These are phyloP conservation scores for Microctenopoma lineatum DNA, from an alignment of 2,797 vertebrate genomes.

Conservation along the genomic window DNA sequence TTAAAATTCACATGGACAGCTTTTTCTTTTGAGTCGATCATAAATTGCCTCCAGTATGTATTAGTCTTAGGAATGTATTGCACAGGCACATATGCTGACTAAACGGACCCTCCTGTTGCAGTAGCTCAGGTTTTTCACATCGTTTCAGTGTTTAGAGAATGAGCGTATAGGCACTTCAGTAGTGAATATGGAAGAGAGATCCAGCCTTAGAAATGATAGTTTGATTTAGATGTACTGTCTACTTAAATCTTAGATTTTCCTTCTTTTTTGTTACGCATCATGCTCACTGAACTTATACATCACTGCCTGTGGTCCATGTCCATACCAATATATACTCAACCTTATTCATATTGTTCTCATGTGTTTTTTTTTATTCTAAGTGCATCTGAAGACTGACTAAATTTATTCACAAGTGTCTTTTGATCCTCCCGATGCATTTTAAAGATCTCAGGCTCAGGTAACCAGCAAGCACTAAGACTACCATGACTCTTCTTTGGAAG, in stretches of 20 bases:
- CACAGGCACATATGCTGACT: too few species aligned
- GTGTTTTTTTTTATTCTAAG: conserved; percentile 33
- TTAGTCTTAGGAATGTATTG: not conserved
- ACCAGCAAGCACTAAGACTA: not conserved
- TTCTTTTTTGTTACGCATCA: conserved; percentile 47
- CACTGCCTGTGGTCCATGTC: conserved; percentile 51
- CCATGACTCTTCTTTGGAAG: not conserved
- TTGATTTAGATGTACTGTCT: conserved; percentile 13
- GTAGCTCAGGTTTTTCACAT: not conserved
- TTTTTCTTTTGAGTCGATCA: not conserved
- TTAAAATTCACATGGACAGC: conserved; percentile 6
- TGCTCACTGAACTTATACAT: conserved; percentile 53
- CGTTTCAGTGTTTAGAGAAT: not conserved
- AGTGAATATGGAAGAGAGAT: not conserved
- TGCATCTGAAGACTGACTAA: conserved; percentile 50
- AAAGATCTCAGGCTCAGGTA: conserved; percentile 26
- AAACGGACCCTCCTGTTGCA: not conserved
- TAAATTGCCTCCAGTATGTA: not conserved
- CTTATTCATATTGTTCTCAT: conserved; percentile 28
- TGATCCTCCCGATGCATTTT: conserved; percentile 36
- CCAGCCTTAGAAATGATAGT: conserved; percentile 4
- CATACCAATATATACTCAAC: conserved; percentile 28
- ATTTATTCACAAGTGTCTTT: conserved; percentile 61
- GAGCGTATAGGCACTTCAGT: not conserved
- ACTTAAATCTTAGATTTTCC: conserved; percentile 40